Evolutionary conservation across 2,888 invertebrate genomes (phyloP), one percentile per base, ranked within the genome.

Genomic region (Eupeodes latifasciatus): DNA sequence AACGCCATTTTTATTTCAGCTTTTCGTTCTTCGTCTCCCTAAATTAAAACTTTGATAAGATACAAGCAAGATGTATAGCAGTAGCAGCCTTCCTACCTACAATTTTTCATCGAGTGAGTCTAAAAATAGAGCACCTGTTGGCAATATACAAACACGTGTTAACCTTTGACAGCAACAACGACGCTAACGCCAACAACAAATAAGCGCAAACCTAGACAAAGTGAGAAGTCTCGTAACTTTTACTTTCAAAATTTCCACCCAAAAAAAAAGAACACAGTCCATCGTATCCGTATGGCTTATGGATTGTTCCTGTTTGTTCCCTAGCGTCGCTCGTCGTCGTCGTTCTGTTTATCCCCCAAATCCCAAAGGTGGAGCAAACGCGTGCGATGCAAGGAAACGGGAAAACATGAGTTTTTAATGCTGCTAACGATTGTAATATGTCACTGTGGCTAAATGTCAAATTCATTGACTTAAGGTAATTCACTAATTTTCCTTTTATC

Each of bases 401-500:
- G 27, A 55, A 61, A 61, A 81, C 66, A 84, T 40, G 55, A 57
- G 84, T 78, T 72, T 80, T 49, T 61, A 84, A 72, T 84, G 74
- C 77, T 81, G 59, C 77, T 69, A 77, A 85, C 85, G 81, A 88
- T 75, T 88, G 85, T 85, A 81, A 88, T 88, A 85, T 85, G 88
- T 85, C 88, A 85, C 85, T 57, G 78, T 85, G 88, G 78, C 85
- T 81, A 81, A 72, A 85, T 85, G 88, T 88, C 88, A 88, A 85
- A 85, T 85, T 75, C 84, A 88, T 85, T 88, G 88, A 88, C 88
- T 88, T 78, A 78, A 85, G 78, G 85, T 85, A 81, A 85, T 88
- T 78, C 81, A 88, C 88, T 85, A 88, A 85, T 88, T 86, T 81
- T 57, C 36, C 53, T 53, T 62, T 11, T 10, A 10, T 51, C 47